Percentiles rank a stretch among this genome's conserved stretches.
Conservation (phyloP, 2,797 vertebrate genomes). For the Sandelia bainsii region DNA sequence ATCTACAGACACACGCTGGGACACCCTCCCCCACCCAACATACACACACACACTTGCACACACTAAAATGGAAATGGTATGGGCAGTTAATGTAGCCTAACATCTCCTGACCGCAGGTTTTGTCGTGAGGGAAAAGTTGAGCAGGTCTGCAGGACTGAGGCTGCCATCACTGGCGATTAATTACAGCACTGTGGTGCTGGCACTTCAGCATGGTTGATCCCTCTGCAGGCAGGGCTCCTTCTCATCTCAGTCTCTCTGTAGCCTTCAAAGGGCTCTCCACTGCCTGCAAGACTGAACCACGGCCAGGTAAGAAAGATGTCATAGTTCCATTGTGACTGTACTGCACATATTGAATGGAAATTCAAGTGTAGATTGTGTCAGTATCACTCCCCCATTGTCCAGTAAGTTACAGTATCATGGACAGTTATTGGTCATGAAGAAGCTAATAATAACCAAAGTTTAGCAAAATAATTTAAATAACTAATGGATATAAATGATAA, state of each 20-base stretch:
- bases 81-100: constrained; percentile 93
- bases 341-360: constrained; percentile 70
- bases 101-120: constrained; percentile 92
- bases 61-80: constrained; percentile 83
- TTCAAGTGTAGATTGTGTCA: constrained; percentile 53
- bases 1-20: constrained; percentile 74
- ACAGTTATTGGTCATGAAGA: constrained; percentile 3
- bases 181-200: constrained; percentile 88
- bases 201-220: constrained; percentile 85
- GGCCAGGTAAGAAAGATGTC: constrained; percentile 74
- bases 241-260: constrained; percentile 84
- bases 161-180: constrained; percentile 91
- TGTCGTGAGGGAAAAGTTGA: constrained; percentile 93
- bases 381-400: constrained; percentile 39
- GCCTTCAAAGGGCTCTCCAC: constrained; percentile 87
- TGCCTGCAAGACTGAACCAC: constrained; percentile 72
- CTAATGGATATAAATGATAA: background rate
- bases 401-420: constrained; percentile 8
- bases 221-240: constrained; percentile 78
- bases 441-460: background rate
- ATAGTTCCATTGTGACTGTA: constrained; percentile 68
- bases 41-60: constrained; percentile 48
- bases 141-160: constrained; percentile 83
- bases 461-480: background rate
- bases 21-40: constrained; percentile 65